Base-by-base conservation (phyloP, 2,797 vertebrate genomes). In the Poliocrania exsul region DNA sequence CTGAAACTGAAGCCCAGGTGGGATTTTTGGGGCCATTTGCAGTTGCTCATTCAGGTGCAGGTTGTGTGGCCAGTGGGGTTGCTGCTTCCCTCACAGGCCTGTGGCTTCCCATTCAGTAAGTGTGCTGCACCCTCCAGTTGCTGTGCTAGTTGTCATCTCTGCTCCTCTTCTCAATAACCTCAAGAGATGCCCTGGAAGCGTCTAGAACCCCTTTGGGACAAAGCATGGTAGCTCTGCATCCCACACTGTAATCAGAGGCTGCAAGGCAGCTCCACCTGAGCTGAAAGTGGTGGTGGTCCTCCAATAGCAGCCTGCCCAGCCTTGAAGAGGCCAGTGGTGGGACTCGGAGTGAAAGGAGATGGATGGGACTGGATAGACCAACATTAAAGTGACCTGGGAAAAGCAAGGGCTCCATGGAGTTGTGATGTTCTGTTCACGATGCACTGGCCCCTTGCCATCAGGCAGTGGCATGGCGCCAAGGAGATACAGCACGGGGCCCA, bases 61-160 rank as follows among this genome's bases (percentile, higher is more conserved):
- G 6, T 21, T 49, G 16, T 61, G 46, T 15, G n/a, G 14, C 54
- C 11, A 13, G 16, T n/a, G 44, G 11, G 33, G 8, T 8, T 81
- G 38, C 54, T 33, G 47, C 25, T 51, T 23, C 12, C 10, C 23
- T 79, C 35, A 19, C 18, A 69, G 11, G 4, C 19, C 28, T 49
- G 13, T 57, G 54, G 17, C 46, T 79, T 93, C 42, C 31, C n/a
- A 11, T 42, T 51, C 56, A 47, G 20, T 46, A 37, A 42, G 20
- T 1, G 8, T 19, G 37, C 53, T 44, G 4, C 42, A 33, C 31
- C 17, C 38, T 90, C 46, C 4, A 1, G 0, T 21, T 50, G 6
- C 31, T 40, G 44, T 13, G 31, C 29, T 85, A 7, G 1, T 28
- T 70, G 50, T 82, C 44, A 6, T 57, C 60, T 64, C 64, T 64